Conservation (phyloP, 2,888 invertebrate genomes). For the Oligia latruncula region DNA sequence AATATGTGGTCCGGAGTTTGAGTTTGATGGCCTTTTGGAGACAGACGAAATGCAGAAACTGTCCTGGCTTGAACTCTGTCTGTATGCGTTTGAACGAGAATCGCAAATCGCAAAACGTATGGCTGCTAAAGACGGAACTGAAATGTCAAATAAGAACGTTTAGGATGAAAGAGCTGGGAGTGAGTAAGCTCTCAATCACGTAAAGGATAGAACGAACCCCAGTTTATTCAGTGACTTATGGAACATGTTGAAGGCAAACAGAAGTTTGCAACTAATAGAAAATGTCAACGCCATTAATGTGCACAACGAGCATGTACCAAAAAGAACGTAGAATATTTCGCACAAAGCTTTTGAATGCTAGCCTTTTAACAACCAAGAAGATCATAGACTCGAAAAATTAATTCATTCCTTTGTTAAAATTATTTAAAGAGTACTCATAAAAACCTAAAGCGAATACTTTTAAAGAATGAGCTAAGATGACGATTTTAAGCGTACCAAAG, state of each 20-base stretch:
- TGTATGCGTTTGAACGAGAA: slow-evolving; percentile 21
- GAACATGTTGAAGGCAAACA: neutral
- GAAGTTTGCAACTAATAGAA: neutral
- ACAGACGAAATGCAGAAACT: slow-evolving; percentile 48
- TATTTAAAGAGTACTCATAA: neutral
- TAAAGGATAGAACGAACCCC: neutral
- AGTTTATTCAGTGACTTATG: neutral
- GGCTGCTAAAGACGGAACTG: slow-evolving; percentile 33
- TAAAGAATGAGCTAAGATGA: neutral
- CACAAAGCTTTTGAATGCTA: neutral
- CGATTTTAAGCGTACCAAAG: neutral
- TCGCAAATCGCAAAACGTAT: slow-evolving; percentile 32
- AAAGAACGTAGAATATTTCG: neutral
- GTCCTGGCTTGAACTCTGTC: slow-evolving; percentile 6
- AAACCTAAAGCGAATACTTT: neutral
- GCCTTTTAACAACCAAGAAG: neutral
- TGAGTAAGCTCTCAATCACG: slow-evolving; percentile 12
- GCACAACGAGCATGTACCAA: neutral
- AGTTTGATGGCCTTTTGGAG: slow-evolving; percentile 52
- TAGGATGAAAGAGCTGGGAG: neutral
- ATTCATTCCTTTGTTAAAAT: neutral
- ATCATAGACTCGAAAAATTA: neutral
- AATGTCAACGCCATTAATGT: neutral
- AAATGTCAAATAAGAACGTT: slow-evolving; percentile 37
- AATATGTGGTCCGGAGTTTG: slow-evolving; percentile 53